phyloP scores from a whole-genome alignment of 2,113 vertebrate genomes.

The Prinia subflava region DNA sequence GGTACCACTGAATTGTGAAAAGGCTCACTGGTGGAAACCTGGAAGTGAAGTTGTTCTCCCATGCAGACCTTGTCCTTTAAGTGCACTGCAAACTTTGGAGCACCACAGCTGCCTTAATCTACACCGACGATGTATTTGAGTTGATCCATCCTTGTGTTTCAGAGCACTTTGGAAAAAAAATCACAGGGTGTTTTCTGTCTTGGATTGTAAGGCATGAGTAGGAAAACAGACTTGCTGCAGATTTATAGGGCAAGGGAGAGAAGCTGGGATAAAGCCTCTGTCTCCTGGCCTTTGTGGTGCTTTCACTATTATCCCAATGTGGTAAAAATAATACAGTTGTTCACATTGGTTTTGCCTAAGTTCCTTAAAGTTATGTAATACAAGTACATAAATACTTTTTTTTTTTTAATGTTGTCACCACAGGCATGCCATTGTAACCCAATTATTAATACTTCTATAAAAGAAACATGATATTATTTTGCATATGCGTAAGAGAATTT shows the following conservation, averaged over 20 bases:
- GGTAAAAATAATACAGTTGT: neutral
- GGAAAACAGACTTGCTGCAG: neutral
- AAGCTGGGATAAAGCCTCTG: neutral
- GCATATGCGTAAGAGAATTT: neutral
- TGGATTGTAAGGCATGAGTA: fast-evolving
- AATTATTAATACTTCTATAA: neutral
- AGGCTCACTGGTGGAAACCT: neutral
- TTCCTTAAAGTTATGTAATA: neutral
- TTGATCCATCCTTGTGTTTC: neutral
- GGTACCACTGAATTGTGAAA: neutral
- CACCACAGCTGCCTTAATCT: neutral
- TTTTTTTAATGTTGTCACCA: neutral
- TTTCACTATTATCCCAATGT: neutral
- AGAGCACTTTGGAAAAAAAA: neutral
- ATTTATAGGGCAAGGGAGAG: neutral
- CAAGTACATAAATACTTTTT: neutral
- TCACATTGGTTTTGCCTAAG: neutral
- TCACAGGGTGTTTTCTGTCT: neutral
- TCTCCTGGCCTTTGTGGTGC: neutral
- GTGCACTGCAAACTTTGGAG: neutral
- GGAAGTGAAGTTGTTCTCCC: neutral
- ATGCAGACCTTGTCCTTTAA: neutral
- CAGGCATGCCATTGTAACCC: neutral
- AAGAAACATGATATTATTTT: neutral
- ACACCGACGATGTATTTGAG: fast-evolving